A percentile compares a stretch with the other conserved stretches of the same genome.
Evolutionary conservation across 35 echinoderm and acorn worm genomes (phyloP).

Genomic region (Lytechinus variegatus): DNA sequence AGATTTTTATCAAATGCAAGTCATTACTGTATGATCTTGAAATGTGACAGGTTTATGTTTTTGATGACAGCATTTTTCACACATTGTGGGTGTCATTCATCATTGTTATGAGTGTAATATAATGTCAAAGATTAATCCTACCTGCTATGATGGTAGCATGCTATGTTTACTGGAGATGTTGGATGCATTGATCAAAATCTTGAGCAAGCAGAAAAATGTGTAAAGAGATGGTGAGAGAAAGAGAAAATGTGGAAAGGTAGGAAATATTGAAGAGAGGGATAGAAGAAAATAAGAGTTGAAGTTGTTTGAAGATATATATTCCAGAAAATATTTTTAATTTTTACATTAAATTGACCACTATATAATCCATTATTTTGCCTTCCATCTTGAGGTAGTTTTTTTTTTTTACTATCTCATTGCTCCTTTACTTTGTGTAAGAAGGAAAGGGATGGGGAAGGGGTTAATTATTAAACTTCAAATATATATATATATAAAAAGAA

Average conservation of each 20-base stretch:
- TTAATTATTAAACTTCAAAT: too few species aligned
- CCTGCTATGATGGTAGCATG: not conserved
- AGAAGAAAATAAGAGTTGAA: too few species aligned
- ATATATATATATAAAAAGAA: too few species aligned
- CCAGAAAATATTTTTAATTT: too few species aligned
- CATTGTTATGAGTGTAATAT: not conserved
- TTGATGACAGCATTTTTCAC: not conserved
- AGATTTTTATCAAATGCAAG: not conserved
- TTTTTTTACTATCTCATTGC: too few species aligned
- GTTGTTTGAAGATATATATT: too few species aligned
- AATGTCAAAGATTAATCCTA: slow-evolving; percentile 13
- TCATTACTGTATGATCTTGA: not conserved
- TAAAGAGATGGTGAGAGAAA: not conserved
- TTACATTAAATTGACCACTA: too few species aligned
- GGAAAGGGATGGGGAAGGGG: too few species aligned
- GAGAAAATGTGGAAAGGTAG: not conserved
- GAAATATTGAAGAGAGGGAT: too few species aligned
- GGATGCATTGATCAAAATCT: not conserved
- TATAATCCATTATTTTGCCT: too few species aligned
- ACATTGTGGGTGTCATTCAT: not conserved
- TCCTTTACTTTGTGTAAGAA: too few species aligned
- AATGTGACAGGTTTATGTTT: not conserved
- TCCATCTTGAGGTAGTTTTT: too few species aligned
- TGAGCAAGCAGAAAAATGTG: not conserved
- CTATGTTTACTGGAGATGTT: not conserved